phyloP scores from a whole-genome alignment of 2,113 vertebrate species.

The Condylura cristata region DNA sequence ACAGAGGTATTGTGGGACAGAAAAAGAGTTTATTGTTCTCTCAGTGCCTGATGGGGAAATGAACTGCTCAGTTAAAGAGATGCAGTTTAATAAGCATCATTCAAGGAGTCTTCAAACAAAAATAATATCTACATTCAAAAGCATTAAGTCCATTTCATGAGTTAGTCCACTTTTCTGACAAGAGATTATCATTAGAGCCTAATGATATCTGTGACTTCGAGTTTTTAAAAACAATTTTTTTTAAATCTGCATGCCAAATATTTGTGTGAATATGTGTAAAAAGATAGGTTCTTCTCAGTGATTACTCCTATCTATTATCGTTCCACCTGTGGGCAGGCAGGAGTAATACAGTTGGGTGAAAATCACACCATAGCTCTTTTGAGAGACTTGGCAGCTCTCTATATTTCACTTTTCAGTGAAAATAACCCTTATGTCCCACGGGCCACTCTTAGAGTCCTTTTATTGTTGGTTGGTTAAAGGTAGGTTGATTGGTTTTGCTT shows the following conservation, averaged over 20 bases:
- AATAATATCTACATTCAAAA: slow-evolving; percentile 39
- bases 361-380: neutral
- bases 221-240: neutral
- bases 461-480: neutral
- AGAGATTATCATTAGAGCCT: neutral
- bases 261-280: neutral
- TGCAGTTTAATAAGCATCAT: neutral
- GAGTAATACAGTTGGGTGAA: neutral
- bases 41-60: neutral
- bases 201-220: neutral
- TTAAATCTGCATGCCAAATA: neutral
- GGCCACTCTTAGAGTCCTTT: neutral
- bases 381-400: neutral
- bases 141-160: neutral
- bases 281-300: neutral
- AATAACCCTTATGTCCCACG: neutral
- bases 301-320: neutral
- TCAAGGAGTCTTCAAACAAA: slow-evolving; percentile 2
- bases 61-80: neutral
- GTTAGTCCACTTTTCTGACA: neutral
- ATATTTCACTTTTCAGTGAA: neutral
- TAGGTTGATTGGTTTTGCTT: neutral
- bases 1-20: neutral
- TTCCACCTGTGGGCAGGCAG: neutral
- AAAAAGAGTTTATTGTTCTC: slow-evolving; percentile 7